Evolutionary conservation across 2,888 invertebrate genomes (phyloP).

Genomic region (Drosophila acutilabella): DNA sequence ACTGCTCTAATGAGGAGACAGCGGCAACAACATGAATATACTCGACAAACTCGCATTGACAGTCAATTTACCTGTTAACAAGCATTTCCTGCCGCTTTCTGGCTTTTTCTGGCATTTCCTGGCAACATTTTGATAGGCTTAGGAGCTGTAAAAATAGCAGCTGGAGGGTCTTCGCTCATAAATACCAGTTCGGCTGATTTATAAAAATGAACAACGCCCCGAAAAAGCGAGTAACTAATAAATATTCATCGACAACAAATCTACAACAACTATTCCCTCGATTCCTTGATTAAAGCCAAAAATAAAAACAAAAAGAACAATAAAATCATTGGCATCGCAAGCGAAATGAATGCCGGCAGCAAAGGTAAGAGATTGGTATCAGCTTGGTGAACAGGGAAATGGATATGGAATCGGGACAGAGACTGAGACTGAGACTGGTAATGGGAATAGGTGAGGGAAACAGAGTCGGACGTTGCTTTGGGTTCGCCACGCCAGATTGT

Average conservation of each 20-base stretch:
- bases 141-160: slow-evolving; percentile 27
- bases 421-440: not conserved
- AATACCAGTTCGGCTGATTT: slow-evolving; percentile 71
- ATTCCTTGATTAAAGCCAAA: slow-evolving; percentile 43
- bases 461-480: slow-evolving; percentile 15
- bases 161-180: slow-evolving; percentile 44
- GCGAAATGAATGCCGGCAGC: slow-evolving; percentile 48
- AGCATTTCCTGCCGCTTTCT: slow-evolving; percentile 51
- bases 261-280: slow-evolving; percentile 22
- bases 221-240: slow-evolving; percentile 54
- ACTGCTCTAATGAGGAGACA: slow-evolving; percentile 53
- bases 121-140: slow-evolving; percentile 14
- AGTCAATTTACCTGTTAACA: slow-evolving; percentile 77
- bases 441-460: slow-evolving; percentile 7
- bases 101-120: slow-evolving; percentile 26
- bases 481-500: slow-evolving; percentile 32
- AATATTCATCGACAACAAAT: slow-evolving; percentile 66
- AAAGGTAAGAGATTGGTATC: slow-evolving; percentile 23
- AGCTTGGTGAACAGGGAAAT: slow-evolving; percentile 1
- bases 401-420: not conserved
- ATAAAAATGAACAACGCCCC: slow-evolving; percentile 76
- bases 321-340: slow-evolving; percentile 7
- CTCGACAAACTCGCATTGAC: slow-evolving; percentile 60
- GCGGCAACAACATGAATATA: slow-evolving; percentile 8
- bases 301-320: slow-evolving; percentile 16